These are phyloP conservation scores for Watersipora subatra DNA, from an alignment of 1,140 invertebrate genomes.

Conservation along the genomic window DNA sequence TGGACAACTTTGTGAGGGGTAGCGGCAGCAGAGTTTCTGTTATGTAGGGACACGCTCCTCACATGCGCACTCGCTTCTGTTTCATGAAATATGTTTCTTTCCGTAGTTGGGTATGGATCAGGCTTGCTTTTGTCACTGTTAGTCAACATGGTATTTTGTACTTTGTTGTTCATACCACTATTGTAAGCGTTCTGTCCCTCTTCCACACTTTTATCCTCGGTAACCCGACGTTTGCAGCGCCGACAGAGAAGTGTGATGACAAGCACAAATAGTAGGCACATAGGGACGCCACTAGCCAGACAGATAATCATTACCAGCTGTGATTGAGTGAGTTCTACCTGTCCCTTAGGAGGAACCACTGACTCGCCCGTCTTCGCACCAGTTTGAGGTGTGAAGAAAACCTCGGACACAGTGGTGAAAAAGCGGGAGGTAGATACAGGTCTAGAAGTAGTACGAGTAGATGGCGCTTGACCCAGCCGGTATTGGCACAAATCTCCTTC, in stretches of 20 bases:
- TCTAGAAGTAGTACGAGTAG: not conserved
- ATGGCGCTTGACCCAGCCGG: not conserved
- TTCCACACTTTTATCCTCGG: constrained; percentile 8
- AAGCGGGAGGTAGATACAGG: not conserved
- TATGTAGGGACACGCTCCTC: not conserved
- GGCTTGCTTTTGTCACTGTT: not conserved
- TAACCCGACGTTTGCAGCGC: constrained; percentile 9
- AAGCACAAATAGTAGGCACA: constrained; percentile 24
- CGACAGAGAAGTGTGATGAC: constrained; percentile 21
- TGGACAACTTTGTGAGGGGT: not conserved
- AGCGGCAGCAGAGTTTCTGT: not conserved
- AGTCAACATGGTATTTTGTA: not conserved
- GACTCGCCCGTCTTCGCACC: not conserved
- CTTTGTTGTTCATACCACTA: not conserved
- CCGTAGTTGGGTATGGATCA: not conserved
- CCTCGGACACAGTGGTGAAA: not conserved
- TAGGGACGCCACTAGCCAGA: constrained; percentile 28
- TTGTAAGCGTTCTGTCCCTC: not conserved
- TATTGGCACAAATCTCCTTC: constrained; percentile 13
- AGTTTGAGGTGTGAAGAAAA: not conserved
- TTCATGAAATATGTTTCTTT: not conserved
- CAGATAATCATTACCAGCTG: constrained; percentile 26
- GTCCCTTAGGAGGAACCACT: not conserved
- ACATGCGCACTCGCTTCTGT: not conserved
- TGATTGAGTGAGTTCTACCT: constrained; percentile 15